Conservation (phyloP, 2,888 invertebrate species). For the Acronicta aceris region DNA sequence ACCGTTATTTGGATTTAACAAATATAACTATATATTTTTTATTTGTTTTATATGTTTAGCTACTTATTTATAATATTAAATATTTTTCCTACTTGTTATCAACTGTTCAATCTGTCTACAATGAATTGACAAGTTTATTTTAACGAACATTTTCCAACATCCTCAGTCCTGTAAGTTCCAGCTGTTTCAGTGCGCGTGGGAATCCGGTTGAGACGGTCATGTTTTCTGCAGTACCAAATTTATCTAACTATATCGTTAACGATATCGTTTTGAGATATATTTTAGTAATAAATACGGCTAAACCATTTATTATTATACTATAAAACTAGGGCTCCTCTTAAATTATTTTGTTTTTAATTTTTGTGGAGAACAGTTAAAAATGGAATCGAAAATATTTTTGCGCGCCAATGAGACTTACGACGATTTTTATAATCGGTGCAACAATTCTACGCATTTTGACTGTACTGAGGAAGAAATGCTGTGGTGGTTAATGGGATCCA, state of each 20-base stretch:
- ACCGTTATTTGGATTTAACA: too few species aligned
- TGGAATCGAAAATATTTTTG: conserved; percentile 70
- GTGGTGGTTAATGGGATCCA: conserved; percentile 90
- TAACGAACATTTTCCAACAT: not conserved
- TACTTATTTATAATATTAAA: not conserved
- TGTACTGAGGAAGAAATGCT: conserved; percentile 90
- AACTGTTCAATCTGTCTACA: not conserved
- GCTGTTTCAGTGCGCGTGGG: conserved; percentile 50
- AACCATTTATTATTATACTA: not conserved
- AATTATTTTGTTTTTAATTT: not conserved
- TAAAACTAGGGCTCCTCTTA: not conserved
- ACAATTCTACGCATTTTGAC: conserved; percentile 86
- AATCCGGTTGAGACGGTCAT: conserved; percentile 42
- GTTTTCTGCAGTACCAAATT: conserved; percentile 23
- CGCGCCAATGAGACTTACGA: conserved; percentile 80
- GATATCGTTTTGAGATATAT: conserved; percentile 3
- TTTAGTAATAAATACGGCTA: conserved; percentile 3
- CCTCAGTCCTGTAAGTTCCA: conserved; percentile 20
- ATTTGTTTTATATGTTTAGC: too few species aligned
- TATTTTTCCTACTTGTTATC: not conserved
- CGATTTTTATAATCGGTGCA: conserved; percentile 83
- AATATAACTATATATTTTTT: too few species aligned
- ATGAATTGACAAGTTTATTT: not conserved
- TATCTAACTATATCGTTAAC: conserved; percentile 44
- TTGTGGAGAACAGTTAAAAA: conserved; percentile 47